Evolutionary conservation across 2,113 vertebrate genomes (phyloP).

Genomic region (Prunella himalayana): DNA sequence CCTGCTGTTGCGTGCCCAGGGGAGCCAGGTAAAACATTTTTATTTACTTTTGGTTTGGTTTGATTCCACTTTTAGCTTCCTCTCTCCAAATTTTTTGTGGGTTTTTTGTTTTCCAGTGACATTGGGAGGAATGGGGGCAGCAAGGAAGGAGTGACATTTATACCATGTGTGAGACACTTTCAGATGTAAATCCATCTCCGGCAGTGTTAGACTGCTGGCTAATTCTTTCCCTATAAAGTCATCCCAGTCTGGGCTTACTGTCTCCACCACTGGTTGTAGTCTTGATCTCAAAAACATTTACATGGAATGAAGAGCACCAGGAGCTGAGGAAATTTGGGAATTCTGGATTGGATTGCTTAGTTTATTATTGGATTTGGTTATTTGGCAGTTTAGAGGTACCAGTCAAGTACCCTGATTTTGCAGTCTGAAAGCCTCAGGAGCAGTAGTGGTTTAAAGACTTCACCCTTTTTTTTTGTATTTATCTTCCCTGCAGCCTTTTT

Average conservation of each 20-base stretch:
- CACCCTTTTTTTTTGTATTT: not conserved
- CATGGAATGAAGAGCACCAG: not conserved
- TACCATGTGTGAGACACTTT: not conserved
- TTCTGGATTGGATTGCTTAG: not conserved
- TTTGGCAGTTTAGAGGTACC: not conserved
- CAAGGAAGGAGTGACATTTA: not conserved
- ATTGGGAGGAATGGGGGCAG: not conserved
- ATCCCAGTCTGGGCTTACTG: not conserved
- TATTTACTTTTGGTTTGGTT: constrained; percentile 40
- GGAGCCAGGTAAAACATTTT: constrained; percentile 46
- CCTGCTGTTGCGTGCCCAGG: not conserved
- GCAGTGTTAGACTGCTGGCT: not conserved
- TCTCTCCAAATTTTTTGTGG: not conserved
- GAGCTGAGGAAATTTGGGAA: not conserved
- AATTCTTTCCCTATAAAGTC: not conserved
- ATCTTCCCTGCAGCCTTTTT: not conserved
- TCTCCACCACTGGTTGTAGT: not conserved
- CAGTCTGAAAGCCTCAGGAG: not conserved
- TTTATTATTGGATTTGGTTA: not conserved
- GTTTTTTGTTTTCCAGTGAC: not conserved
- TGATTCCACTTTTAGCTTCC: not conserved
- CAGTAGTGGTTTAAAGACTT: not conserved
- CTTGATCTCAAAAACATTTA: not conserved
- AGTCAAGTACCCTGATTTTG: not conserved
- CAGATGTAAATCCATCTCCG: not conserved